Evolutionary conservation across 2,888 invertebrate species (phyloP).

Genomic region (Agrochola lota): DNA sequence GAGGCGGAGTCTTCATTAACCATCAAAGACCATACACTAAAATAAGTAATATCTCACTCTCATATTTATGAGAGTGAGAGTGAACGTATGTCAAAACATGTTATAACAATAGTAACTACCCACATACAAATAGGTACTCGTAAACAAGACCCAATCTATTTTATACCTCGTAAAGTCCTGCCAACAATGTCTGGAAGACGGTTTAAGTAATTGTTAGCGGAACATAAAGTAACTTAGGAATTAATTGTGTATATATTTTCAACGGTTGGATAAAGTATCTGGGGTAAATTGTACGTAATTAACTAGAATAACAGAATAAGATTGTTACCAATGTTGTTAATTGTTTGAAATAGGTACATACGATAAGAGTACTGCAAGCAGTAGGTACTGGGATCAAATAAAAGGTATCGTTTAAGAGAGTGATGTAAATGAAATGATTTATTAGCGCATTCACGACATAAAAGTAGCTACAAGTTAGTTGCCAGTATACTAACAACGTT

Average conservation of each 20-base stretch:
- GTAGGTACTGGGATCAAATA: neutral
- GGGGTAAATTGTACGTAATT: neutral
- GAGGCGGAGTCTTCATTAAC: too few species aligned
- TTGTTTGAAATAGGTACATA: neutral
- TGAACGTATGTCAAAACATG: neutral
- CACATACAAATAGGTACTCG: neutral
- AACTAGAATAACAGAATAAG: neutral
- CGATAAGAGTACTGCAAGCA: neutral
- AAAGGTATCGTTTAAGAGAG: neutral
- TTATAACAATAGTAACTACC: neutral
- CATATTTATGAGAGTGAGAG: too few species aligned
- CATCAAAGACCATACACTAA: too few species aligned
- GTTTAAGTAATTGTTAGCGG: conserved; percentile 23
- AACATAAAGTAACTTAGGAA: conserved; percentile 8
- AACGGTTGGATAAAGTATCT: neutral
- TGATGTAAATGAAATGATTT: neutral
- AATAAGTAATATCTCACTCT: neutral
- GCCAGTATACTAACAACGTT: neutral
- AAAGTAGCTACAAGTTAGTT: neutral
- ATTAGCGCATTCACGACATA: neutral
- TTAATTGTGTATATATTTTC: conserved; percentile 13
- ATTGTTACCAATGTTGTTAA: neutral
- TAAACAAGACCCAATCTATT: conserved; percentile 37
- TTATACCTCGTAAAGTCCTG: conserved; percentile 32
- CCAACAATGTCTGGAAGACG: conserved; percentile 20